Percentiles rank a stretch among this genome's conserved stretches.
phyloP scores from a whole-genome alignment of 2,797 vertebrate genomes.

The Cephalopachus bancanus region DNA sequence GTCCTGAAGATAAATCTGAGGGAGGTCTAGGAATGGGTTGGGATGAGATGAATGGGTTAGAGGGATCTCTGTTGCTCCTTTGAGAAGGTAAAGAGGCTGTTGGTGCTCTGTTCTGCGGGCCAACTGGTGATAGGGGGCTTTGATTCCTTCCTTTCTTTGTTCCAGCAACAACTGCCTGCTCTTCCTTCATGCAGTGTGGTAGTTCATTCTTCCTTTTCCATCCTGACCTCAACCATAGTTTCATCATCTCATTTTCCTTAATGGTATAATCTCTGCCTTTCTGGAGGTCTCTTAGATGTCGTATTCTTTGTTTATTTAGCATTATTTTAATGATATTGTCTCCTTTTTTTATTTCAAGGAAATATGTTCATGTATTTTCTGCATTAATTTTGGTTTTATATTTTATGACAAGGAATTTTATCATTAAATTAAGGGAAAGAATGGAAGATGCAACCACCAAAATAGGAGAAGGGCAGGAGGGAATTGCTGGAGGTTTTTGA shows the following conservation, averaged over 20 bases:
- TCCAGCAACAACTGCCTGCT: neutral
- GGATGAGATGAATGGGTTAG: neutral
- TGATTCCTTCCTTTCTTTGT: neutral
- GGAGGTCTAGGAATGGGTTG: neutral
- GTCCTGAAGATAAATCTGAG: neutral
- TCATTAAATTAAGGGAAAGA: neutral
- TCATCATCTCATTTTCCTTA: neutral
- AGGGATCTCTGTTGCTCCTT: neutral
- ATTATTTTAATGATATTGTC: neutral
- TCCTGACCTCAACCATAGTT: neutral
- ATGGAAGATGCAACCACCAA: neutral
- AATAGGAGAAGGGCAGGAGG: neutral
- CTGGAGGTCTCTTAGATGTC: neutral
- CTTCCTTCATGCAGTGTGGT: neutral
- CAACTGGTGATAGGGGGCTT: neutral
- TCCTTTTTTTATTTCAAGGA: constrained; percentile 26
- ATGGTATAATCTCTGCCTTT: neutral
- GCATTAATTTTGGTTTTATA: neutral
- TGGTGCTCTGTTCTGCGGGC: neutral
- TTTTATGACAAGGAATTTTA: constrained; percentile 20
- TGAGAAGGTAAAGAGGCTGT: neutral
- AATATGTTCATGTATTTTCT: neutral
- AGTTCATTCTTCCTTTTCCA: neutral
- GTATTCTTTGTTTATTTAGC: neutral
- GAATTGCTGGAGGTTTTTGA: constrained; percentile 26